Evolutionary conservation across 2,113 vertebrate genomes (phyloP).

Genomic region (Corvus cornix): DNA sequence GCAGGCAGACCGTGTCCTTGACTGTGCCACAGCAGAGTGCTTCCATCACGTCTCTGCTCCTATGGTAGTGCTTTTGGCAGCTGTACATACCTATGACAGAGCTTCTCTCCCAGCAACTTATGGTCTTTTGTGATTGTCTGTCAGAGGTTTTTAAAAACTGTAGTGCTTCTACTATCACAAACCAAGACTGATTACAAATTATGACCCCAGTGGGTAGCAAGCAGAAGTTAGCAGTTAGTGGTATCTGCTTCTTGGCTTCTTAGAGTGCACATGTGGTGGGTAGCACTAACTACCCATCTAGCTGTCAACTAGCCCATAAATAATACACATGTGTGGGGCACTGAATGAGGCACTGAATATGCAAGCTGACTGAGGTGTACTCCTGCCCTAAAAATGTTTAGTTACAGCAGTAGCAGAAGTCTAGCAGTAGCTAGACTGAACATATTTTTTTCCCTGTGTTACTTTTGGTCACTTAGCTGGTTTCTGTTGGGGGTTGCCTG

Average conservation of each 20-base stretch:
- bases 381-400: neutral
- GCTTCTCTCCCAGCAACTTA: neutral
- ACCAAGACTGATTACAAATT: neutral
- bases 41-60: neutral
- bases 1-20: neutral
- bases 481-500: neutral
- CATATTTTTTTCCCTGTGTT: neutral
- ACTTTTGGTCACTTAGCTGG: neutral
- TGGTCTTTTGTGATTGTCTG: neutral
- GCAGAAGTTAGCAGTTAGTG: neutral
- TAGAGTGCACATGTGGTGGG: rapidly evolving
- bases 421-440: neutral
- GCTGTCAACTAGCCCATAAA: neutral
- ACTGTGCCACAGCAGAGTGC: neutral
- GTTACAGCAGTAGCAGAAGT: neutral
- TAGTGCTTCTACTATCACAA: neutral
- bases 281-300: neutral
- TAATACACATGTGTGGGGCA: neutral
- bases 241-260: neutral
- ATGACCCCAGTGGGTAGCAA: neutral
- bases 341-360: neutral
- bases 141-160: neutral
- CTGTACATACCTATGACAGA: neutral
- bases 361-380: neutral
- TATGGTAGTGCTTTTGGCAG: neutral